Base-by-base conservation (phyloP, 2,888 invertebrate genomes). In the Tridacna crocea region DNA sequence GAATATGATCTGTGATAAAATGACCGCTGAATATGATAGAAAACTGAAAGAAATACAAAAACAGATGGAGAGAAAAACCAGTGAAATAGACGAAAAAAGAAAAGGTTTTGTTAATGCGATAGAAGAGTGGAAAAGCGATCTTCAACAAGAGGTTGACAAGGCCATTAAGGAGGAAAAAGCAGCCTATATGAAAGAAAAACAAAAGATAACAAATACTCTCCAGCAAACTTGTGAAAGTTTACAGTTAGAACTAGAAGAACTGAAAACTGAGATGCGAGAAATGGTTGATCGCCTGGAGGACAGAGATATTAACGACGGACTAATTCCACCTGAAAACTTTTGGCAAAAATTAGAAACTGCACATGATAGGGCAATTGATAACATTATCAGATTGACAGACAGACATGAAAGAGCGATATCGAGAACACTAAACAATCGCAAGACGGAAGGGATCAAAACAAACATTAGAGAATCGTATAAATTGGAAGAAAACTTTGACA, bases 1-100 rank as follows among this genome's bases (percentile, higher is more conserved):
- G 27, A 79, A 82, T 24, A 63, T 74, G 47, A 76, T 85, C 73
- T 85, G 78, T 58, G 82, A 82, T 46, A 76, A 51, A 12, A 76
- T 79, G 75, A 75, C 46, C n/a, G 19, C 24, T 22, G 61, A 77
- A 19, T 76, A 78, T 27, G 82, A 80, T 11, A 65, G 27, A 17
- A 80, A 78, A 10, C 65, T 85, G 2, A 66, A 75, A 63, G 46
- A 61, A 17, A n/a, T 82, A 0, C 55, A 68, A 60, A 17, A 63
- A 26, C 80, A 85, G 11, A 80, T 73, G 70, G 82, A 80, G 10
- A 68, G 47, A 65, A 55, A 77, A 36, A 80, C 46, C 22, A 22
- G 46, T 15, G 76, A 82, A 12, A 75, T 82, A 26, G 78, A 82
- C 13, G 51, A 60, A 27, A 72, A 68, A 36, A 63, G 80, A 17